phyloP scores from a whole-genome alignment of 2,888 invertebrate species.

The Poecilus cupreus region DNA sequence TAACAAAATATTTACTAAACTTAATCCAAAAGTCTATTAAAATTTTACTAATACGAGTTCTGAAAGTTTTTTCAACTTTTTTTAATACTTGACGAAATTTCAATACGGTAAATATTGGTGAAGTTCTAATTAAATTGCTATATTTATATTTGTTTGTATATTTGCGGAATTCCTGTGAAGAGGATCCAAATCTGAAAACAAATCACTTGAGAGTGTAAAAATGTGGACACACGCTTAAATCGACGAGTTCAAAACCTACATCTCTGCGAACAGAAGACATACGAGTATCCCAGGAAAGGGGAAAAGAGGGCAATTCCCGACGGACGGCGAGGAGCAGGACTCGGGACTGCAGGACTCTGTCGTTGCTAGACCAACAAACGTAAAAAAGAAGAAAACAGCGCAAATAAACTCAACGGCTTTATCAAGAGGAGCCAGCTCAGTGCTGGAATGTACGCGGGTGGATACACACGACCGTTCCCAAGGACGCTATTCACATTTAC shows the following conservation, averaged over 20 bases:
- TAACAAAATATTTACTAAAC: no score
- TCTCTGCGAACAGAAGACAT: neutral
- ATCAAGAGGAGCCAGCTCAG: constrained; percentile 37
- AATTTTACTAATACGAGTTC: no score
- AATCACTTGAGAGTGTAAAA: neutral
- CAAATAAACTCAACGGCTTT: constrained; percentile 37
- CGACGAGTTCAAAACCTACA: neutral
- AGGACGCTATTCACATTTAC: constrained; percentile 11
- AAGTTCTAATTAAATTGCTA: no score
- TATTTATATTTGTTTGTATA: no score
- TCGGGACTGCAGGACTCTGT: neutral
- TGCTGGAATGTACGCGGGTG: neutral
- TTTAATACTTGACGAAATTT: no score
- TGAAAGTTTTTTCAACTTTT: no score
- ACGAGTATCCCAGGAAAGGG: neutral
- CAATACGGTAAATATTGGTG: no score
- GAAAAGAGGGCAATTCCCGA: neutral
- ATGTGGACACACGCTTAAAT: constrained; percentile 5
- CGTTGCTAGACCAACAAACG: constrained; percentile 13
- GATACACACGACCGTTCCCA: constrained; percentile 4
- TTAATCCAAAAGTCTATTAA: no score
- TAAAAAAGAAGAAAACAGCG: constrained; percentile 32
- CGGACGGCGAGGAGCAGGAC: neutral
- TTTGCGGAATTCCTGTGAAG: no score
- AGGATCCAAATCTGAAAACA: neutral